Evolutionary conservation across 2,888 invertebrate genomes (phyloP), one percentile per base, ranked within the genome.

Genomic region (Pseudococcus longispinus): DNA sequence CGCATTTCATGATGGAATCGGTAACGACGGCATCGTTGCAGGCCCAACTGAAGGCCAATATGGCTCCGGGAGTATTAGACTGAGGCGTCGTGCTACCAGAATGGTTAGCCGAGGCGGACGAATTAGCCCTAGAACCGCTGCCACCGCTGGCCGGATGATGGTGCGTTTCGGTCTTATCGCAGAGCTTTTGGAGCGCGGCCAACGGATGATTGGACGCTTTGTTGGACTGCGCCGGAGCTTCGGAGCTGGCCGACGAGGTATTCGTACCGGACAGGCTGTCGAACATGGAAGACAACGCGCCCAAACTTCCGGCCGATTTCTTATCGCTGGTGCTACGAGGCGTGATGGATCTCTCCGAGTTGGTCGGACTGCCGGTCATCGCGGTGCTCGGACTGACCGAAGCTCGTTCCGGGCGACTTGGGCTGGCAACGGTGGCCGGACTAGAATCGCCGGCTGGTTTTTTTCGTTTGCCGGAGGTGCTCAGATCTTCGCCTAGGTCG

Each of bases 111-210:
- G 88, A 83, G 83, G 88, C 84, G 51, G 88, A 83, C 46, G 51
- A 88, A 89, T 89, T 89, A 85, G 89, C 91, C 60, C 91, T 90
- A 87, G 23, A 20, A 23, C 74, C 29, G 23, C 74, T 74, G 3
- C 70, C 70, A 5, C 70, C 70, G 90, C 91, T 1, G 91, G 89
- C 20, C 91, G 90, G 29, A 60, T 93, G 92, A 44, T 94, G 93
- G 89, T 94, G 94, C 23, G 93, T 95, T 91, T 97, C 97, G 89
- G 97, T 97, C 92, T 97, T 98, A 91, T 98, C 98, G 92, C 98
- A 97, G 37, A 98, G 93, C 91, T 98, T 98, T 90, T 98, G 98
- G 87, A 98, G 92, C 1, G 98, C 98, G 26, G 98, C 97, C 89
- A 98, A 91, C 8, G 98, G 98, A 91, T 98, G 97, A 89, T 97